Conservation (phyloP, 2,888 invertebrate species). For the Himalopsyche anomala region DNA sequence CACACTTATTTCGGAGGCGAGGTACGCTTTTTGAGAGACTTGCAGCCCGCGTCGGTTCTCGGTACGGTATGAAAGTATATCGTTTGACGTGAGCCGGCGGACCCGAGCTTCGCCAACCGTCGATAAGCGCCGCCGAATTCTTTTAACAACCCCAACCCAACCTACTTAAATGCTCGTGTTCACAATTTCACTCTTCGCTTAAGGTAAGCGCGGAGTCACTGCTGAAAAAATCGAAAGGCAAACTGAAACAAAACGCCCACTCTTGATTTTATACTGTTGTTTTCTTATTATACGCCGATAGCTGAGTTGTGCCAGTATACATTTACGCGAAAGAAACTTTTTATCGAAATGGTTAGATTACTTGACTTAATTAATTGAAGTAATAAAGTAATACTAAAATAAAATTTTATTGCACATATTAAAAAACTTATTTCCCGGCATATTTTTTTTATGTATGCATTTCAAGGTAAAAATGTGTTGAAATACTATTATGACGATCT, state of each 20-base stretch:
- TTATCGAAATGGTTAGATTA: slow-evolving; percentile 31
- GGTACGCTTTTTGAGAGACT: slow-evolving; percentile 26
- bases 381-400: neutral
- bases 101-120: slow-evolving; percentile 46
- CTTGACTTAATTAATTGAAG: slow-evolving; percentile 21
- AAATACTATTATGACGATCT: neutral
- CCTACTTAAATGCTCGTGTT: slow-evolving; percentile 59
- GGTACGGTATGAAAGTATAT: slow-evolving; percentile 37
- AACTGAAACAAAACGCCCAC: slow-evolving; percentile 39
- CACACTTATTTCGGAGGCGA: slow-evolving; percentile 35
- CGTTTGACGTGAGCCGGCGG: slow-evolving; percentile 32
- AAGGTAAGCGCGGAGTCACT: slow-evolving; percentile 10
- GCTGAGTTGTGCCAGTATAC: neutral
- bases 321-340: slow-evolving; percentile 27
- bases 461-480: neutral
- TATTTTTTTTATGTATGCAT: neutral
- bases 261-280: slow-evolving; percentile 17
- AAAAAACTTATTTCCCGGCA: neutral
- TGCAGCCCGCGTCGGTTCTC: slow-evolving; percentile 39
- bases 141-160: slow-evolving; percentile 50
- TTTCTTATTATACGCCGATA: neutral
- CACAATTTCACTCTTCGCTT: slow-evolving; percentile 5
- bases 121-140: slow-evolving; percentile 58
- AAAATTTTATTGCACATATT: slow-evolving; percentile 12
- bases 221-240: neutral